These are phyloP conservation scores for Sipha flava DNA, from an alignment of 1,140 invertebrate genomes.

Conservation along the genomic window DNA sequence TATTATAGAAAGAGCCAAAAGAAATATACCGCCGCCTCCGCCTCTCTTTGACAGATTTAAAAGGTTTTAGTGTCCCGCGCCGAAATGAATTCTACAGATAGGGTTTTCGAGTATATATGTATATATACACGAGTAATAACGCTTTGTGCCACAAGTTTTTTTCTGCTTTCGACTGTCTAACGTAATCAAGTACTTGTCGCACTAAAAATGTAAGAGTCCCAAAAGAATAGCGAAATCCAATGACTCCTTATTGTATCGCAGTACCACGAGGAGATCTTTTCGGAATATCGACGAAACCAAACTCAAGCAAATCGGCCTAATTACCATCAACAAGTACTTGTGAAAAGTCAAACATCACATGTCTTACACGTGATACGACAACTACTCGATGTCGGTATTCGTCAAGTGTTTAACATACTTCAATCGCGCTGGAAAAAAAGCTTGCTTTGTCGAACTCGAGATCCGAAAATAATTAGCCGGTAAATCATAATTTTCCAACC, in stretches of 20 bases:
- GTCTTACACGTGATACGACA: background rate
- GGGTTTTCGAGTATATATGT: background rate
- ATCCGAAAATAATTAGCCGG: conserved; percentile 19
- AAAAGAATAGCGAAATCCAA: background rate
- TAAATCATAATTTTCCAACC: background rate
- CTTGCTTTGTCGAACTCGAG: background rate
- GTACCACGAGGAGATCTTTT: background rate
- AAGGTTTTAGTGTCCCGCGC: background rate
- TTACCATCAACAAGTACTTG: background rate
- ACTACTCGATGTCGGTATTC: background rate
- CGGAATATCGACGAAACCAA: background rate
- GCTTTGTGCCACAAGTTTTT: background rate
- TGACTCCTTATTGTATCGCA: background rate
- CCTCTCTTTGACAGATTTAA: conserved; percentile 20
- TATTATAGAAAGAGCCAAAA: background rate
- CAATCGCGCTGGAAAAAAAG: background rate
- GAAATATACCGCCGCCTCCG: background rate
- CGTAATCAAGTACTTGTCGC: background rate
- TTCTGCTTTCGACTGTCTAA: background rate
- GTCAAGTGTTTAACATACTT: background rate
- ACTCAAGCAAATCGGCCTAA: background rate
- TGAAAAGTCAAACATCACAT: background rate
- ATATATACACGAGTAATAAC: background rate
- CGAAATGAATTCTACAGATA: background rate
- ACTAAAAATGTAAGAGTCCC: background rate